Evolutionary conservation across 2,888 invertebrate genomes (phyloP), one percentile per base, ranked within the genome.

Genomic region (Hydroisotoma schaefferi): DNA sequence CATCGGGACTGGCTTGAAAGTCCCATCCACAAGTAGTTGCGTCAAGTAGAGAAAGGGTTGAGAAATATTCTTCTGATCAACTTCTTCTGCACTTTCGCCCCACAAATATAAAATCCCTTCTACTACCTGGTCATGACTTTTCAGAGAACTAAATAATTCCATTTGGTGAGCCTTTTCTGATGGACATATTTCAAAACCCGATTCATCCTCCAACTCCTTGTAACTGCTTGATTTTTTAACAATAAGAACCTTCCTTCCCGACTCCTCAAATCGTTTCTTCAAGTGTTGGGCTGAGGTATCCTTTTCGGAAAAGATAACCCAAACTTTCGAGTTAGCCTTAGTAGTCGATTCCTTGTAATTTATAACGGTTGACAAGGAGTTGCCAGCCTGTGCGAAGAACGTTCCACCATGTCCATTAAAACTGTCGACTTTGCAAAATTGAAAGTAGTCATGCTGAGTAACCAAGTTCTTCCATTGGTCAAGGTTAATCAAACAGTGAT

Each of bases 41-140:
- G 46, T 29, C 22, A 58, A 26, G 28, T 58, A 28, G 15, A 58
- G 20, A 15, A 46, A 58, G 10, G 58, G 58, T n/a, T 12, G 15
- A 2, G 44, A 27, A 5, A 58, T 22, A 8, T 33, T 5, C 0
- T 6, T 10, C 52, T 58, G 58, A 26, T 58, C 53, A 6, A n/a
- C 26, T 10, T 27, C 46, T 3, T 2, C 15, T 1, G 20, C 26
- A 26, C n/a, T n/a, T 8, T 52, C 15, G 1, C 58, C 58, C 33
- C 37, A 58, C 10, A 37, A 25, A 8, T 52, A 51, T 1, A 58
- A 2, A 2, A 58, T 53, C 26, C 58, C 58, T n/a, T 53, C 58
- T 6, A 58, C 29, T 0, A 22, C 25, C 1, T n/a, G 2, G 8
- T 15, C n/a, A 40, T 40, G n/a, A 18, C 20, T 20, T 40, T 40